Base-by-base conservation (phyloP, 2,888 invertebrate genomes). In the Drosophila antonietae region DNA sequence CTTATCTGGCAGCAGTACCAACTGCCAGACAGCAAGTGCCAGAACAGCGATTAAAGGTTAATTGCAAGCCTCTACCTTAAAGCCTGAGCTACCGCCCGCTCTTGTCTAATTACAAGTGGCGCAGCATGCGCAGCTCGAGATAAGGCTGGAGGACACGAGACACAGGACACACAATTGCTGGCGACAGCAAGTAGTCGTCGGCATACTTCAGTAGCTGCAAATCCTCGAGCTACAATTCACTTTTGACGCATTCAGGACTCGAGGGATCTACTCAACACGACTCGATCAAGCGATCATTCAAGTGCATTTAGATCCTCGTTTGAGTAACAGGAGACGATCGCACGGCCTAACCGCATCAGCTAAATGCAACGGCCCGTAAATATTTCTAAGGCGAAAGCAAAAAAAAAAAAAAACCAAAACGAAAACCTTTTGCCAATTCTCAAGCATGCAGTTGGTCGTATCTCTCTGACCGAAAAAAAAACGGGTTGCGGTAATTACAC, bases 141-240 rank as follows among this genome's bases (percentile, higher is more conserved):
- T 68, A 53, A 69, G 43, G 31, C 20, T 46, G 1, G 23, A 47
- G 55, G 55, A 39, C 39, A 53, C 55, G 41, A 39, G 28, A 41
- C 46, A 41, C n/a, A 43, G 18, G 28, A 20, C 35, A 41, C 41
- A 55, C 28, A 43, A 2, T 39, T 28, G 35, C 59, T 75, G 81
- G 78, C 81, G 81, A 70, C 81, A 74, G 69, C 68, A 79, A 79
- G 79, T 79, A 79, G 78, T 62, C 44, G 59, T 63, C 89, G 85
- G 89, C 85, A 75, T 71, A 83, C 73, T 78, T 83, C 90, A 88
- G 73, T 89, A 70, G 78, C 73, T 49, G 46, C 57, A 85, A 85
- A 88, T 88, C 90, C 81, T 67, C 58, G 68, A 80, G 86, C 88
- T 78, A 74, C 88, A 89, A 85, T 89, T 89, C 89, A 85, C 85